Evolutionary conservation across 2,888 invertebrate species (phyloP).

Genomic region (Tridacna crocea): DNA sequence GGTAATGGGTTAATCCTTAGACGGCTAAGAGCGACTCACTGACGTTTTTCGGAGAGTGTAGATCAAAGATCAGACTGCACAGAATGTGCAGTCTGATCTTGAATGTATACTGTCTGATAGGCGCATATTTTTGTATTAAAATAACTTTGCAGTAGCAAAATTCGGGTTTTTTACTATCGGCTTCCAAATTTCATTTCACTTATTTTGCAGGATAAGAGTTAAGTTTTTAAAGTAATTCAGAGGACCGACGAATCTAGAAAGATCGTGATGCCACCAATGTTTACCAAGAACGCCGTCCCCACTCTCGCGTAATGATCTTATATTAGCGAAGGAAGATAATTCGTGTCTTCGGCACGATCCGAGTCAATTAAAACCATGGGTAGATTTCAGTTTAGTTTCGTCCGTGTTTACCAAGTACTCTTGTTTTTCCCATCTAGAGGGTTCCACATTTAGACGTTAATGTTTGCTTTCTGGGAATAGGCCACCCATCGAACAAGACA

Average conservation of each 20-base stretch:
- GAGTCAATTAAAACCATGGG: conserved; percentile 54
- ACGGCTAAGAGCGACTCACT: too few relatives aligned
- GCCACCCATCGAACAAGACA: conserved; percentile 51
- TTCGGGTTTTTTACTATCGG: too few relatives aligned
- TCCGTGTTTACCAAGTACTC: conserved; percentile 56
- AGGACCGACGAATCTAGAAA: neutral
- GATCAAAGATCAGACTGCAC: too few relatives aligned
- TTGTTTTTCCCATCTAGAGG: conserved; percentile 34
- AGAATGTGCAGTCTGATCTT: too few relatives aligned
- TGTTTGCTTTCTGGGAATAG: conserved; percentile 45
- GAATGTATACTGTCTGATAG: too few relatives aligned
- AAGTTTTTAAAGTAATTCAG: neutral
- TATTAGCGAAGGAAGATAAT: conserved; percentile 19
- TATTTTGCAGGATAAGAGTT: too few relatives aligned
- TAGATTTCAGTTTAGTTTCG: conserved; percentile 44
- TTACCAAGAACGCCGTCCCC: neutral
- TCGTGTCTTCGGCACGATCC: conserved; percentile 46
- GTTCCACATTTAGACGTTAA: conserved; percentile 36
- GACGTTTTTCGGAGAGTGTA: too few relatives aligned
- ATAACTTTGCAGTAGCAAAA: too few relatives aligned
- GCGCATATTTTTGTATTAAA: too few relatives aligned
- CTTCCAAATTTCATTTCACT: too few relatives aligned
- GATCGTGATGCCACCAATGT: neutral
- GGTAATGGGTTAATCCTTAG: too few relatives aligned
- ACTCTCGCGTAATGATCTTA: conserved; percentile 23